Conservation (phyloP, 2,797 vertebrate genomes). For the Siniperca obscura region DNA sequence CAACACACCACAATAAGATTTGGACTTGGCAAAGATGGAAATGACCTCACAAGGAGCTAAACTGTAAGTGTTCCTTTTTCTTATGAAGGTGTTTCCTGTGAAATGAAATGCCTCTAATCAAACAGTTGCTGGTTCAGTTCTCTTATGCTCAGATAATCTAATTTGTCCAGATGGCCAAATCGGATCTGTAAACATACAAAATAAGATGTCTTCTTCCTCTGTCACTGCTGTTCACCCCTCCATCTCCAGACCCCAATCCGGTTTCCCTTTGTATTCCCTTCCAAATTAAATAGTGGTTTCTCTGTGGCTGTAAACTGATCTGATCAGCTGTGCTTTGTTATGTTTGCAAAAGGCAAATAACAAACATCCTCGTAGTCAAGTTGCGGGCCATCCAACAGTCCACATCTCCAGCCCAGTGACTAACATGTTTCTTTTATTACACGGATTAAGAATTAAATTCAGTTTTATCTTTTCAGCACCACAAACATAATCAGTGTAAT, state of each 20-base stretch:
- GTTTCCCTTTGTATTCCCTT: conserved; percentile 61
- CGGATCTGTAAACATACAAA: conserved; percentile 58
- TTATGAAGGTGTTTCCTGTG: conserved; percentile 41
- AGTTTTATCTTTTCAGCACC: conserved; percentile 70
- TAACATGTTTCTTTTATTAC: conserved; percentile 73
- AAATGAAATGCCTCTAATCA: conserved; percentile 58
- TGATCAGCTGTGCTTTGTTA: conserved; percentile 74
- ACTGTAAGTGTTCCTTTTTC: conserved; percentile 16
- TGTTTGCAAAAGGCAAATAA: conserved; percentile 72
- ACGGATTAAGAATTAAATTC: conserved; percentile 59
- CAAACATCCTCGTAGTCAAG: conserved; percentile 73
- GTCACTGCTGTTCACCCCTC: conserved; percentile 36
- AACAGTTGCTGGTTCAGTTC: conserved; percentile 40
- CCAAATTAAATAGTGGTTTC: conserved; percentile 67
- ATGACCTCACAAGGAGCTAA: conserved; percentile 37
- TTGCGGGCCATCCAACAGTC: conserved; percentile 54
- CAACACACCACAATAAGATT: conserved; percentile 45
- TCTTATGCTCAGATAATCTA: conserved; percentile 39
- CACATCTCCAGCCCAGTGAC: conserved; percentile 54
- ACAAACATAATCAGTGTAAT: conserved; percentile 73
- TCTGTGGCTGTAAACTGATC: conserved; percentile 65
- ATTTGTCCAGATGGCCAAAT: conserved; percentile 65
- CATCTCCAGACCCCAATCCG: conserved; percentile 20
- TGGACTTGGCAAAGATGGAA: conserved; percentile 43
- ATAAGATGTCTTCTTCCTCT: conserved; percentile 47